A percentile compares a stretch with the other conserved stretches of the same genome.
Evolutionary conservation across 1,140 invertebrate species (phyloP).

Genomic region (Aphaenogaster rudis): DNA sequence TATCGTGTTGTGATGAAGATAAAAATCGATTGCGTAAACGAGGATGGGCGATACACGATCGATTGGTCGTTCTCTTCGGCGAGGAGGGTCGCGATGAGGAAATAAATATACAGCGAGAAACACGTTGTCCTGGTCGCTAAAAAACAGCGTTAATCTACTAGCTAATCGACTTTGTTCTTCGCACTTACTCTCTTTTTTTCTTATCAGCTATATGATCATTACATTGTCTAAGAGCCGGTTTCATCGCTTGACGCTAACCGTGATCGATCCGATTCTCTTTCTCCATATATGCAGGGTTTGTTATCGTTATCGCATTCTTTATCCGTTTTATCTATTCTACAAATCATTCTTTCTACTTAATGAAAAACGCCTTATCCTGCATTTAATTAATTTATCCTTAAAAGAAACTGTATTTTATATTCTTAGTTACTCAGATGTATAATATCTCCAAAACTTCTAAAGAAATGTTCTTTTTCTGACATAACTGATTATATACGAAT

Average conservation of each 20-base stretch:
- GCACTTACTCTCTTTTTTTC: slow-evolving; percentile 1
- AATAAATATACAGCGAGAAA: slow-evolving; percentile 63
- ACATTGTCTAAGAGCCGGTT: slow-evolving; percentile 51
- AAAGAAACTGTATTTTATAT: background rate
- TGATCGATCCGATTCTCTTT: slow-evolving; percentile 31
- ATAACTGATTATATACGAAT: background rate
- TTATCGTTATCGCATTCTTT: background rate
- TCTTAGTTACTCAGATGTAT: background rate
- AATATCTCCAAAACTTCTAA: background rate
- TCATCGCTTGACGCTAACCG: slow-evolving; percentile 12
- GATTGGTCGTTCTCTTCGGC: slow-evolving; percentile 55
- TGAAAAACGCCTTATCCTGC: background rate
- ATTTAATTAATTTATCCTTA: background rate
- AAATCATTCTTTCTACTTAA: slow-evolving; percentile 11
- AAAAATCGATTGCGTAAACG: slow-evolving; percentile 35
- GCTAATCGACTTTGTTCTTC: slow-evolving; percentile 42
- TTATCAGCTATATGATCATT: slow-evolving; percentile 49
- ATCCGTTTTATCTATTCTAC: background rate
- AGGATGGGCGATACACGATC: slow-evolving; percentile 23
- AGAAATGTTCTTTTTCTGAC: background rate
- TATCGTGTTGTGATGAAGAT: slow-evolving; percentile 20
- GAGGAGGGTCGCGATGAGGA: slow-evolving; percentile 41
- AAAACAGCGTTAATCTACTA: slow-evolving; percentile 24
- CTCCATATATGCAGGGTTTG: background rate
- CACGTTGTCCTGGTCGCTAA: slow-evolving; percentile 42